These are phyloP conservation scores for Coptodon bakossiorum DNA, from an alignment of 2,113 vertebrate species.

Conservation along the genomic window DNA sequence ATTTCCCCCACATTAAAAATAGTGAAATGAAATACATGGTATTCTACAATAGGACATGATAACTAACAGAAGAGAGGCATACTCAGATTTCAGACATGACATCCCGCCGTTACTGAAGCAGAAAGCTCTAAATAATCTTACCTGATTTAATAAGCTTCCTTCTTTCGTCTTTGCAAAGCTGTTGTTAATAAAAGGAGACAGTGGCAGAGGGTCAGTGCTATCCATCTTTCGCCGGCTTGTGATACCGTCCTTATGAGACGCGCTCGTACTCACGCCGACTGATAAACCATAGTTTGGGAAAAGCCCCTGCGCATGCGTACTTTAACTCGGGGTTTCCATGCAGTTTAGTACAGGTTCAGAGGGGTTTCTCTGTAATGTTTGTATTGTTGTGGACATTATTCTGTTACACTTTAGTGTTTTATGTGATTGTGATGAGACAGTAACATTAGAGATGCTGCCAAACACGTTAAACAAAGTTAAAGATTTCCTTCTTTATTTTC, in stretches of 20 bases:
- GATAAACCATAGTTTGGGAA: not conserved
- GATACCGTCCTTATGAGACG: accelerated
- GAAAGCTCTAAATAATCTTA: not conserved
- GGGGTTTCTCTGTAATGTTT: not conserved
- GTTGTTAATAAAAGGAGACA: not conserved
- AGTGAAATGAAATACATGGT: not conserved
- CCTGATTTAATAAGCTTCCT: not conserved
- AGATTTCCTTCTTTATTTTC: not conserved
- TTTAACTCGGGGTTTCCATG: not conserved
- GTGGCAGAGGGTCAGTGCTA: not conserved
- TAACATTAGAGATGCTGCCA: not conserved
- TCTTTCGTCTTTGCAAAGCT: not conserved
- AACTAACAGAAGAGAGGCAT: not conserved
- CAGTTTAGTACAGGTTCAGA: not conserved
- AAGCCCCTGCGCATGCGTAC: conserved; percentile 6
- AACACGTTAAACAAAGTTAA: not conserved
- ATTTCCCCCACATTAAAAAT: not conserved
- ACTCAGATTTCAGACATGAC: not conserved
- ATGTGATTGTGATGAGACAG: not conserved
- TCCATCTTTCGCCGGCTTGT: not conserved
- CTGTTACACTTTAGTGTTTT: not conserved
- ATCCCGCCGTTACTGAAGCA: not conserved
- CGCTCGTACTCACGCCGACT: not conserved
- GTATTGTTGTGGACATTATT: not conserved
- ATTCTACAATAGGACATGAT: not conserved